Evolutionary conservation across 2,888 invertebrate genomes (phyloP).

Genomic region (Chironomus riparius): DNA sequence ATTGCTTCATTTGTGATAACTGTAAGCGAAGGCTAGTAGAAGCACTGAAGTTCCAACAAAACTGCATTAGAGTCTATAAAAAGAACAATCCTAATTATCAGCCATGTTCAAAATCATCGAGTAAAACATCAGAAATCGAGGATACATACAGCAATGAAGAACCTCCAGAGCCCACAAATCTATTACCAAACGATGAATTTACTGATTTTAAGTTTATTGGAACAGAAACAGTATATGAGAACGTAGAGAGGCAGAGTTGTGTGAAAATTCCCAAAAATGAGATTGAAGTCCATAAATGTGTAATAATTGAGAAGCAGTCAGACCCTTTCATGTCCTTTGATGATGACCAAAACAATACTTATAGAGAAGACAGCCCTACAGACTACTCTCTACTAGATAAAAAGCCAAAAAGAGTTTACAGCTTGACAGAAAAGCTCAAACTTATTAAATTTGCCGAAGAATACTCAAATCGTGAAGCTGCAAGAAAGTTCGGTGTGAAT

Average conservation of each 20-base stretch:
- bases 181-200: neutral
- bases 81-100: neutral
- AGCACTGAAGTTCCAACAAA: neutral
- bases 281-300: too few species aligned
- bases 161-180: neutral
- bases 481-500: conserved; percentile 35
- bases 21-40: neutral
- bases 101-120: neutral
- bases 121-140: neutral
- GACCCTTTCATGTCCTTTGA: too few species aligned
- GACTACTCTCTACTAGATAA: neutral
- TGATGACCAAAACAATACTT: too few species aligned
- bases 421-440: conserved; percentile 35
- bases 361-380: neutral
- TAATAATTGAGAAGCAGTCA: too few species aligned
- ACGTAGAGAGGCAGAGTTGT: too few species aligned
- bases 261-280: too few species aligned
- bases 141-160: neutral
- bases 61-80: neutral
- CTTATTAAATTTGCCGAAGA: conserved; percentile 37
- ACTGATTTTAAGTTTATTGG: too few species aligned
- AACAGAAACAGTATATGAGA: too few species aligned
- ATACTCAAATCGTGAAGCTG: conserved; percentile 34
- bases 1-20: conserved; percentile 16
- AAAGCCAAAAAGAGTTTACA: conserved; percentile 30